Percentiles rank a stretch among this genome's conserved stretches.
These are phyloP conservation scores for Hypsopygia costalis DNA, from an alignment of 2,888 invertebrate genomes.

Conservation along the genomic window DNA sequence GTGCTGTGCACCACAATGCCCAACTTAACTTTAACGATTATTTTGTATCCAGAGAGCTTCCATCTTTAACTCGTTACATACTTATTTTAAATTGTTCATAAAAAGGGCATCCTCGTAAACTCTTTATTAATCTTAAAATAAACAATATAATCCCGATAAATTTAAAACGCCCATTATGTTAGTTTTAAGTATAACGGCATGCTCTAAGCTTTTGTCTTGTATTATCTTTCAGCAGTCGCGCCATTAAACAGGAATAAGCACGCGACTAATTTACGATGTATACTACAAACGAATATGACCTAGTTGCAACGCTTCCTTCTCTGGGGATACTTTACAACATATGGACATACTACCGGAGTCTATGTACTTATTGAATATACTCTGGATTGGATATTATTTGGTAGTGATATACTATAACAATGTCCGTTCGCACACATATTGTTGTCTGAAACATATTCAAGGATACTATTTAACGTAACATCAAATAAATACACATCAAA, in stretches of 20 bases:
- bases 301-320: conserved; percentile 39
- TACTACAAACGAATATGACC: conserved; percentile 35
- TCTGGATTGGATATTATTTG: no score
- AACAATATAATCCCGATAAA: background rate
- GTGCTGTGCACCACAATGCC: no score
- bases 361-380: no score
- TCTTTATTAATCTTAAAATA: background rate
- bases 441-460: no score
- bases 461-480: no score
- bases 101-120: background rate
- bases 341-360: no score
- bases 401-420: no score
- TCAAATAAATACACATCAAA: no score
- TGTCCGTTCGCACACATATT: no score
- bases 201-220: background rate
- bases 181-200: background rate
- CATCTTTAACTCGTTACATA: no score
- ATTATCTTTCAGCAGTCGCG: conserved; percentile 4
- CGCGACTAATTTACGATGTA: background rate
- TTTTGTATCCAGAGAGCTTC: no score
- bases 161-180: background rate
- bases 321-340: background rate
- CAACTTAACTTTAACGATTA: no score
- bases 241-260: conserved; percentile 22
- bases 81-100: background rate